Evolutionary conservation across 2,797 vertebrate genomes (phyloP), one percentile per base, ranked within the genome.

Genomic region (Lates japonicus): DNA sequence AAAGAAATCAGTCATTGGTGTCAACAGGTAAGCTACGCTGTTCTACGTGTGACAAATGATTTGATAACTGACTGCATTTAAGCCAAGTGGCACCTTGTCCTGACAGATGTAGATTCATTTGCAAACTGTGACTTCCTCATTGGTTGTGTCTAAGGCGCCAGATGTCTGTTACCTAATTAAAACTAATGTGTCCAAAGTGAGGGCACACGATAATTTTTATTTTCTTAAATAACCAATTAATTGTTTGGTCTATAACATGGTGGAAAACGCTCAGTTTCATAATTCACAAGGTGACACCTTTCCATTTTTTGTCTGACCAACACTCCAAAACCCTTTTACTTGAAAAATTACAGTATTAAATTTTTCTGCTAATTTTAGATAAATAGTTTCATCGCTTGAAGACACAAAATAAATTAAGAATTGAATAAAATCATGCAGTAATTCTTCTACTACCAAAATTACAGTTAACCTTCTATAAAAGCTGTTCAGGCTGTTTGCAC

Each of bases 21-120:
- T 74, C 60, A 9, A 91, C 78, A 90, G 94, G 95, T 95, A 92
- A 94, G 93, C 25, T 46, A 5, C 48, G 55, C 35, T 31, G 61
- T 66, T 87, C 54, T 76, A 48, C 52, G 49, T 20, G 5, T 12
- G 8, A 64, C 33, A 51, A n/a, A 41, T 52, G 2, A 74, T 33
- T 65, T 31, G 3, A 57, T 20, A 9, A 25, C 16, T 16, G 29
- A 64, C 16, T 74, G 3, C n/a, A 33, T 10, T 67, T 9, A 35
- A 49, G 12, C 11, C 11, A 3, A 31, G 25, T 52, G 52, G 46
- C 33, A 25, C 22, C 20, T 31, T 25, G 16, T 63, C 33, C 39
- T 35, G 54, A 44, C 33, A 7, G 39, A 29, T 22, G 51, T 0
- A 5, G 25, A 55, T 62, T 39, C 1, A 44, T 48, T 55, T 70